phyloP scores from a whole-genome alignment of 2,888 invertebrate genomes.

The Plagiodera versicolora region DNA sequence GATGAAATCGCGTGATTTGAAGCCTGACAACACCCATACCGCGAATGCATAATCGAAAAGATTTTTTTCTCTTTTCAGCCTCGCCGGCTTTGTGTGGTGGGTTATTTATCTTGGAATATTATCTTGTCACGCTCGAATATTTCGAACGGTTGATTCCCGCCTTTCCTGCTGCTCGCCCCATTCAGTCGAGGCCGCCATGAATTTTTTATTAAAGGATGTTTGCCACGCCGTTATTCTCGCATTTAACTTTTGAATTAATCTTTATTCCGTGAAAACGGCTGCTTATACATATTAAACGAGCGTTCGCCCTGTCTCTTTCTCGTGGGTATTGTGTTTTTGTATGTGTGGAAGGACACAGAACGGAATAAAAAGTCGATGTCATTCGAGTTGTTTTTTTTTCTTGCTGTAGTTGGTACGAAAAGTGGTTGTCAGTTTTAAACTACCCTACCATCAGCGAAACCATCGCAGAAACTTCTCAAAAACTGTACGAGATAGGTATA shows the following conservation, averaged over 20 bases:
- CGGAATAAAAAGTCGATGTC: background rate
- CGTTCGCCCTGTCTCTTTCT: too few species aligned
- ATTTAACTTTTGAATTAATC: conserved; percentile 27
- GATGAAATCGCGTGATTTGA: conserved; percentile 23
- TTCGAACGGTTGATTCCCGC: conserved; percentile 32
- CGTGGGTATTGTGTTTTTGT: conserved; percentile 9
- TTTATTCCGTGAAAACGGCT: conserved; percentile 19
- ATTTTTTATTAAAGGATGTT: conserved; percentile 28
- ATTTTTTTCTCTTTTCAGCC: conserved; percentile 18
- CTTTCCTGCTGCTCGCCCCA: conserved; percentile 27
- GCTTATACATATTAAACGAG: conserved; percentile 25
- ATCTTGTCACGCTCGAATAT: conserved; percentile 35
- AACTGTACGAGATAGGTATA: too few species aligned
- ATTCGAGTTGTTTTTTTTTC: too few species aligned
- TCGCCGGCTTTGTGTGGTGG: conserved; percentile 25
- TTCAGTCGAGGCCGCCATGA: conserved; percentile 25
- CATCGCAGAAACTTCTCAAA: too few species aligned
- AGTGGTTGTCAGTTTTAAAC: too few species aligned
- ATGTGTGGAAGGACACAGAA: background rate
- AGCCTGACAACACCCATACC: conserved; percentile 30
- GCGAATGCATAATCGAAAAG: conserved; percentile 32
- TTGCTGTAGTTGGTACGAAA: too few species aligned
- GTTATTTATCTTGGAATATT: conserved; percentile 34
- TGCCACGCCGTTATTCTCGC: conserved; percentile 25
- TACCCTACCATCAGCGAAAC: too few species aligned